Evolutionary conservation across 2,797 vertebrate genomes (phyloP).

Genomic region (Melanotaenia nigrans): DNA sequence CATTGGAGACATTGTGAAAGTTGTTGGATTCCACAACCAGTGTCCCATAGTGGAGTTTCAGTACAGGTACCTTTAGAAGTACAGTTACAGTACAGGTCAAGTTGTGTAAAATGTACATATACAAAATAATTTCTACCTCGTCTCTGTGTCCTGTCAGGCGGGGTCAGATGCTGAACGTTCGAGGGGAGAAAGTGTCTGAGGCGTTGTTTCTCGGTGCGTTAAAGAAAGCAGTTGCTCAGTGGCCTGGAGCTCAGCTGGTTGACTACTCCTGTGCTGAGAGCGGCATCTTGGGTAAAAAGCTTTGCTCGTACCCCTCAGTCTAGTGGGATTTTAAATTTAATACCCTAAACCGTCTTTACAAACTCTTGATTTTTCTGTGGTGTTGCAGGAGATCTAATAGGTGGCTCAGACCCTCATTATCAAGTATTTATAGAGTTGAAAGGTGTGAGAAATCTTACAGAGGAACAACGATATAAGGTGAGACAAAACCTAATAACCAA

Average conservation of each 20-base stretch:
- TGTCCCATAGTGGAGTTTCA: slow-evolving; percentile 89
- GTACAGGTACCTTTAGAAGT: slow-evolving; percentile 80
- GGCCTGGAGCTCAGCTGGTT: slow-evolving; percentile 88
- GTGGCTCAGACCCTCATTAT: slow-evolving; percentile 90
- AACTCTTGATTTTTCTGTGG: background rate
- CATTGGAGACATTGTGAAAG: slow-evolving; percentile 87
- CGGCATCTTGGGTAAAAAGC: slow-evolving; percentile 86
- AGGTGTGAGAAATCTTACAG: slow-evolving; percentile 90
- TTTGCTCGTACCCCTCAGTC: background rate
- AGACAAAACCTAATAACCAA: background rate
- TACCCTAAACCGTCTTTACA: background rate
- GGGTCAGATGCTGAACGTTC: slow-evolving; percentile 86
- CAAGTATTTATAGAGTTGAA: slow-evolving; percentile 92
- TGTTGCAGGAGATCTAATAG: slow-evolving; percentile 82
- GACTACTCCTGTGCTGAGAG: slow-evolving; percentile 92
- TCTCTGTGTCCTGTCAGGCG: slow-evolving; percentile 73
- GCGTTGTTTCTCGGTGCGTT: slow-evolving; percentile 83
- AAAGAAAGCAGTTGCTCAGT: slow-evolving; percentile 79
- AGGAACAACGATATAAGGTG: slow-evolving; percentile 92
- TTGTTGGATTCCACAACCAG: slow-evolving; percentile 87
- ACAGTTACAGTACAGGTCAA: background rate
- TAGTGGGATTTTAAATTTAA: background rate
- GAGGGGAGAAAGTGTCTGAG: slow-evolving; percentile 89
- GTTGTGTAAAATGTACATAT: background rate
- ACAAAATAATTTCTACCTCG: background rate